Evolutionary conservation across 2,888 invertebrate genomes (phyloP).

Genomic region (Pharmacophagus antenor): DNA sequence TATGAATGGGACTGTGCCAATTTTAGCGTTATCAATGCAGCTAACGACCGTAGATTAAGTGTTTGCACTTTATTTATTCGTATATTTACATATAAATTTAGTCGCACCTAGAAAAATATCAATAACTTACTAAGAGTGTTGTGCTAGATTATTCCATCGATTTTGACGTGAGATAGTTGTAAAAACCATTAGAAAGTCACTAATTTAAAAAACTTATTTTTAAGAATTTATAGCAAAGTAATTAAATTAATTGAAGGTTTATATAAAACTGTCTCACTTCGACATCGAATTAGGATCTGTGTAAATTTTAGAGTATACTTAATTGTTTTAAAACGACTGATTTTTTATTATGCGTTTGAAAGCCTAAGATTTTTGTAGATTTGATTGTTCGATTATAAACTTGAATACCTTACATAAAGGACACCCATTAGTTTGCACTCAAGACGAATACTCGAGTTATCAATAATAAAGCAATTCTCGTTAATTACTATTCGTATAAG

Average conservation of each 20-base stretch:
- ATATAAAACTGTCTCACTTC: constrained; percentile 69
- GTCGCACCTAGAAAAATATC: constrained; percentile 81
- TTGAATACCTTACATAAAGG: constrained; percentile 72
- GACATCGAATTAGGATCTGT: constrained; percentile 75
- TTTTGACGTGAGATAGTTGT: constrained; percentile 72
- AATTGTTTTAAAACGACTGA: constrained; percentile 80
- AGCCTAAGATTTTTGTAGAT: constrained; percentile 78
- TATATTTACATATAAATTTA: constrained; percentile 79
- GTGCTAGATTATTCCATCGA: constrained; percentile 77
- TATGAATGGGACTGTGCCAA: constrained; percentile 79
- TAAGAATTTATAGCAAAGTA: constrained; percentile 77
- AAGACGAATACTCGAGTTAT: constrained; percentile 66
- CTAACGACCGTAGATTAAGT: constrained; percentile 80
- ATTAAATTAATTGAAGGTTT: constrained; percentile 66
- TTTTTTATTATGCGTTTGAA: constrained; percentile 78
- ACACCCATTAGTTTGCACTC: constrained; percentile 77
- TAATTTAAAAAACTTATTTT: constrained; percentile 74
- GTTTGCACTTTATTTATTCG: constrained; percentile 82
- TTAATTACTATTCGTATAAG: constrained; percentile 77
- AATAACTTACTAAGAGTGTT: constrained; percentile 81
- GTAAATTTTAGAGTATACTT: constrained; percentile 79
- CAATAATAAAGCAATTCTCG: constrained; percentile 75
- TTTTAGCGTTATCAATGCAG: constrained; percentile 73
- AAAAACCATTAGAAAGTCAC: constrained; percentile 72
- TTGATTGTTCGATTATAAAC: constrained; percentile 70